Base-by-base conservation (phyloP, 2,888 invertebrate genomes). In the Galerucella calmariensis region DNA sequence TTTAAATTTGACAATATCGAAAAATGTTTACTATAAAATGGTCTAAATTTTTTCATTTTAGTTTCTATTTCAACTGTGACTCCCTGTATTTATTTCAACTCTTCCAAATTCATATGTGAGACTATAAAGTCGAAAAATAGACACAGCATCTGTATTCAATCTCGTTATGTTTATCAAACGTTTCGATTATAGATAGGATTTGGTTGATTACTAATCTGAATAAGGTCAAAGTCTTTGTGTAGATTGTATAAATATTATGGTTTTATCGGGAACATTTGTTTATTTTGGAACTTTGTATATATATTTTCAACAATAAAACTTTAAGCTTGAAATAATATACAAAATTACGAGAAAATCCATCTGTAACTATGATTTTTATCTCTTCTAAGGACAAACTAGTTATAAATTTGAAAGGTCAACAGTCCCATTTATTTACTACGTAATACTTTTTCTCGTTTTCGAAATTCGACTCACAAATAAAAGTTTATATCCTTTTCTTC, bases 401-500 rank as follows among this genome's bases (percentile, higher is more conserved):
- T 20, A 20, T 20, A 20, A 20, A 20, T 20, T 20, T 20, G 10
- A 44, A 44, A 44, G 44, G 44, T 44, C 10, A 44, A 44, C 44
- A 20, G 20, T 20, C 20, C 20, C 20, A 20, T 20, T 20, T 20
- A 20, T 20, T 20, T 20, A 20, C 20, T 20, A 20, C 20, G 20
- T 20, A 20, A 44, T 9, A 44, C 44, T 41, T 61, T 61, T 35
- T 35, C 35, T 20, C 20, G 20, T 20, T 20, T 20, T 20, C 3
- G n/a, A 35, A 12, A 27, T 61, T n/a, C 53, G 20, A 41, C 12
- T 65, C 56, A 66, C 66, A 71, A 69, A 67, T 59, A 56, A 20
- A 20, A 63, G 67, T 70, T 74, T 74, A 67, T 75, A 53, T 53
- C 2, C 69, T 69, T 66, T 58, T 61, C 61, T 20, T 20, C 51